phyloP scores from a whole-genome alignment of 2,113 vertebrate genomes.

The Geococcyx californianus region DNA sequence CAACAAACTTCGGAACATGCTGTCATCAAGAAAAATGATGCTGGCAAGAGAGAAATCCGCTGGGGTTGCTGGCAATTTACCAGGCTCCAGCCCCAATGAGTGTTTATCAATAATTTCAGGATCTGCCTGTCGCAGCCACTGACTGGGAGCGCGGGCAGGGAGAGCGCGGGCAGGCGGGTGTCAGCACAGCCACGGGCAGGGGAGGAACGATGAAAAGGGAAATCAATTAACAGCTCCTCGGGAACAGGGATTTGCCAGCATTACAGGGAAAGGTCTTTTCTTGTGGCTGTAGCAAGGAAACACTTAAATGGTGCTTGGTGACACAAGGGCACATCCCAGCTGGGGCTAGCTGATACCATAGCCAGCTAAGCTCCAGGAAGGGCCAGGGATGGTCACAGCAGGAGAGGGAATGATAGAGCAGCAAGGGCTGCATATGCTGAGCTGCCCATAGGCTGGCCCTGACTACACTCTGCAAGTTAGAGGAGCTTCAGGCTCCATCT shows the following conservation, averaged over 20 bases:
- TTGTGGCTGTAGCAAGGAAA: background rate
- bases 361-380: background rate
- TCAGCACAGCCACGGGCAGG: background rate
- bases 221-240: background rate
- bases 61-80: conserved; percentile 71
- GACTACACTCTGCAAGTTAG: background rate
- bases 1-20: conserved; percentile 25
- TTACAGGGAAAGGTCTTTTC: background rate
- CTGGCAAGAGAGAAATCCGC: conserved; percentile 72
- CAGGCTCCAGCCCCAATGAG: conserved; percentile 69
- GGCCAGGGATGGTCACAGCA: background rate
- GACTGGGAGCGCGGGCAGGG: background rate
- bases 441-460: background rate
- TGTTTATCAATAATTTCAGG: conserved; percentile 73
- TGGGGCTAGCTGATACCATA: rapidly evolving
- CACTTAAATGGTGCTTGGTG: background rate
- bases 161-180: background rate
- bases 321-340: background rate
- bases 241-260: background rate
- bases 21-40: conserved; percentile 82
- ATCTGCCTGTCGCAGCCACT: conserved; percentile 18
- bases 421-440: rapidly evolving
- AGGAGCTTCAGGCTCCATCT: background rate
- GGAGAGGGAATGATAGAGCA: rapidly evolving
- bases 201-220: background rate